These are phyloP conservation scores for Temnothorax ravouxi DNA, from an alignment of 2,888 invertebrate species.

Conservation along the genomic window DNA sequence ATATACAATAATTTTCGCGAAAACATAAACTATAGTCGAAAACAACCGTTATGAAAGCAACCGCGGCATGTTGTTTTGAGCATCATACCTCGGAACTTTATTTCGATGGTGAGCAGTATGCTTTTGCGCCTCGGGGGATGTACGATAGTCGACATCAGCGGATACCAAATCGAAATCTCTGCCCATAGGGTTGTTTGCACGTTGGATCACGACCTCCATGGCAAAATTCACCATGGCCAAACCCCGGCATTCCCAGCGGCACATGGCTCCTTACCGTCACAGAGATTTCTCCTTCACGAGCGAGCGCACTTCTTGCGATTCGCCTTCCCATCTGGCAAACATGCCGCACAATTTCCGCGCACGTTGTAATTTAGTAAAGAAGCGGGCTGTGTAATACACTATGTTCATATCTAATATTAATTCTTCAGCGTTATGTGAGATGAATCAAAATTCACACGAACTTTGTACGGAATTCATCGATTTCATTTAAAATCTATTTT, in stretches of 20 bases:
- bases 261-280: conserved; percentile 49
- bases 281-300: conserved; percentile 45
- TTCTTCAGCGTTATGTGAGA: background rate
- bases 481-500: conserved; percentile 3
- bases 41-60: conserved; percentile 51
- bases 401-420: conserved; percentile 5
- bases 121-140: conserved; percentile 75
- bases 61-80: conserved; percentile 38
- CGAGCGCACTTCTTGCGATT: conserved; percentile 41
- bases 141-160: conserved; percentile 74
- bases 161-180: conserved; percentile 78
- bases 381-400: background rate
- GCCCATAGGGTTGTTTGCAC: conserved; percentile 79
- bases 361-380: conserved; percentile 39
- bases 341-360: conserved; percentile 37
- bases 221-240: conserved; percentile 76
- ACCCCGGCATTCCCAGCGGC: conserved; percentile 69
- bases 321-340: conserved; percentile 17
- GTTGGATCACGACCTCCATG: conserved; percentile 80
- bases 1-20: conserved; percentile 8
- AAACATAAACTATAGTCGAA: conserved; percentile 15
- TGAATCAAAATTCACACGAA: conserved; percentile 10
- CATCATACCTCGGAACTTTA: conserved; percentile 55
- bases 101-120: conserved; percentile 75
- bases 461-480: background rate